Percentiles rank a stretch among this genome's conserved stretches.
phyloP scores from a whole-genome alignment of 53 echinoderm and acorn worm species.

The Actinopyga echinites region DNA sequence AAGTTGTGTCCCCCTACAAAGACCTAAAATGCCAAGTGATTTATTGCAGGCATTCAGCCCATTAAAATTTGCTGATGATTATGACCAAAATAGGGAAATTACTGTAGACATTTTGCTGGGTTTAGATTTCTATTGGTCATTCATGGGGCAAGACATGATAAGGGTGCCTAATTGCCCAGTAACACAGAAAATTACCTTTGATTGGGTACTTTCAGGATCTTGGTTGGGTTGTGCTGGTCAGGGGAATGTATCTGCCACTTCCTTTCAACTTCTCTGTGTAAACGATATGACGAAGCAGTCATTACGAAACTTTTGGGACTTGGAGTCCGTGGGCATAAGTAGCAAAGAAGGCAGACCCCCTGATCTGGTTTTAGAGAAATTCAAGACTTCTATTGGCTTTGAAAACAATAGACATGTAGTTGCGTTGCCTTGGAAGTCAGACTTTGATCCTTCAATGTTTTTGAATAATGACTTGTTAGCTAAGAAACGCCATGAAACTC shows the following conservation, averaged over 20 bases:
- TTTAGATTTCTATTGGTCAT: not conserved
- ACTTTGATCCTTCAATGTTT: not conserved
- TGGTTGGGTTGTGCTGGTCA: no score
- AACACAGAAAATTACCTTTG: not conserved
- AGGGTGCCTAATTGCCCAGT: not conserved
- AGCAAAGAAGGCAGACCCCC: not conserved
- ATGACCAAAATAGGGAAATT: not conserved
- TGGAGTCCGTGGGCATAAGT: not conserved
- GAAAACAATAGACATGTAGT: not conserved
- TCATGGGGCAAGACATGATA: not conserved
- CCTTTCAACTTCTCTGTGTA: no score
- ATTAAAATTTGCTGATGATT: not conserved
- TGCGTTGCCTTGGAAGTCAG: not conserved
- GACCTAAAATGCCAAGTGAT: not conserved
- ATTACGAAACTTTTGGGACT: slow-evolving; percentile 8
- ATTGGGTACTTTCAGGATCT: no score
- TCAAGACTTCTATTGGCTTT: not conserved
- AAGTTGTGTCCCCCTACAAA: not conserved
- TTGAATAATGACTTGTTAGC: not conserved
- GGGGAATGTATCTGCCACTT: no score
- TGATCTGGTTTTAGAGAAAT: not conserved
- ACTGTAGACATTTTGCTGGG: not conserved
- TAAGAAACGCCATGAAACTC: not conserved
- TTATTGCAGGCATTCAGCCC: not conserved
- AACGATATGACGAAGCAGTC: no score